phyloP scores from a whole-genome alignment of 53 echinoderm and acorn worm genomes.

The Patiria pectinifera region DNA sequence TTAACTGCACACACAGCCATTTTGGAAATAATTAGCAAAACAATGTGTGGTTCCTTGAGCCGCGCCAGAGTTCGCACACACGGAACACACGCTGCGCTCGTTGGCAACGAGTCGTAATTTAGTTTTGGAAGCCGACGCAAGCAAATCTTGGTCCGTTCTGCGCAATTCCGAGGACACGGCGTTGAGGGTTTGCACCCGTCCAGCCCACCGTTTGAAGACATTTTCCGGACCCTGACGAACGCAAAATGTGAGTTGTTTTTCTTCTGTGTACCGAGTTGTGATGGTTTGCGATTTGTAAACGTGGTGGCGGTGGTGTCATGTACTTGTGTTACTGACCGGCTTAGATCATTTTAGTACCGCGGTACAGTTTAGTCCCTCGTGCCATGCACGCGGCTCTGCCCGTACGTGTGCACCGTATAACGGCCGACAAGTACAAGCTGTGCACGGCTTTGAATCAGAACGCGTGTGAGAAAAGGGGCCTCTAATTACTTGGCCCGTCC shows the following conservation, averaged over 20 bases:
- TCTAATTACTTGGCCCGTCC: slow-evolving; percentile 77
- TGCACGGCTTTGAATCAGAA: slow-evolving; percentile 62
- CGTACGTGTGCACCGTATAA: neutral
- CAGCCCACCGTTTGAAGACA: slow-evolving; percentile 12
- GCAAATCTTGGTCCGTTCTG: slow-evolving; percentile 44
- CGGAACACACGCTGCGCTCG: slow-evolving; percentile 21
- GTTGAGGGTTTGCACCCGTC: neutral
- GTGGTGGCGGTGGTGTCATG: slow-evolving; percentile 6
- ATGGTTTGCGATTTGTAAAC: neutral
- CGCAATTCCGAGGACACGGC: slow-evolving; percentile 8
- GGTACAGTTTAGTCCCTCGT: no score
- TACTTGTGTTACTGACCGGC: slow-evolving; percentile 32
- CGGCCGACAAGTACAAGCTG: slow-evolving; percentile 11
- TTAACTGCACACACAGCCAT: slow-evolving; percentile 61
- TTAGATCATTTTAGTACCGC: neutral
- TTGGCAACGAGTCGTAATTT: slow-evolving; percentile 36
- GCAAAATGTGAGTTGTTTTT: slow-evolving; percentile 32
- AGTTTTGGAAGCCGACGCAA: neutral
- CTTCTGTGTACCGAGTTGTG: neutral
- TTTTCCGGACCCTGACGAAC: slow-evolving; percentile 16
- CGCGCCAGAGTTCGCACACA: slow-evolving; percentile 14
- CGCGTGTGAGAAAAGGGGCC: slow-evolving; percentile 63
- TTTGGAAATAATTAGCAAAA: slow-evolving; percentile 93
- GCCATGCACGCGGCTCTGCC: no score
- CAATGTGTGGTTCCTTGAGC: slow-evolving; percentile 63